Base-by-base conservation (phyloP, 2,797 vertebrate species). In the Lepidocolaptes lacrymiger region DNA sequence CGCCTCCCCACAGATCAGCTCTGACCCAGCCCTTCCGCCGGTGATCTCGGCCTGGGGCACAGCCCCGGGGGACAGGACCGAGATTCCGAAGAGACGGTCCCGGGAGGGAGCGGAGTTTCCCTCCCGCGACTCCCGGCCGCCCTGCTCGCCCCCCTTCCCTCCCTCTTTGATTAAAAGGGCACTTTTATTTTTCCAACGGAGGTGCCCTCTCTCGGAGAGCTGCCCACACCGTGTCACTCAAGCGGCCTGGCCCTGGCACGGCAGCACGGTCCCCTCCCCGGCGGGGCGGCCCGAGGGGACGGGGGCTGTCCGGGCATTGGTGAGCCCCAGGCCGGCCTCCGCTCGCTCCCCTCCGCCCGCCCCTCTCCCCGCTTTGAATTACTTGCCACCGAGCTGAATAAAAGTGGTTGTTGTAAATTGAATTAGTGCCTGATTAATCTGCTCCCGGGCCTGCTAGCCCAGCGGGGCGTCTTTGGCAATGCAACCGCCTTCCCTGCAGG, bases 361-460 rank as follows among this genome's bases (percentile, higher is more conserved):
- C 63, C 48, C 67, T 93, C 88, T 91, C 69, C 56, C 87, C 85
- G 63, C 94, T 93, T 91, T 97, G 94, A 96, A 97, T 97, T 95
- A 95, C 76, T 96, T 89, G 95, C 94, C 94, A 96, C 94, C 91
- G 97, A 94, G 92, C 96, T 95, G 95, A 97, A 96, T 97, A 97
- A 94, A 97, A 96, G 91, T 96, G 96, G 95, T 96, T 97, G 97
- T 94, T 93, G 96, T 96, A 94, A 97, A 96, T 96, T 94, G 89
- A 97, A 97, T 97, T 97, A 97, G 97, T 83, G 90, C 94, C 91
- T 96, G 93, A 94, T 97, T 97, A 96, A 96, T 97, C 96, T 93
- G 96, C 94, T 97, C 96, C 90, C 90, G 95, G 81, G 95, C 95
- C 96, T 96, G 96, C 88, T 97, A 86, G 90, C 95, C 87, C 97